Evolutionary conservation across 30 jellyfish, hydroid and myxozoan genomes (phyloP).

Genomic region (Turritopsis dohrnii): DNA sequence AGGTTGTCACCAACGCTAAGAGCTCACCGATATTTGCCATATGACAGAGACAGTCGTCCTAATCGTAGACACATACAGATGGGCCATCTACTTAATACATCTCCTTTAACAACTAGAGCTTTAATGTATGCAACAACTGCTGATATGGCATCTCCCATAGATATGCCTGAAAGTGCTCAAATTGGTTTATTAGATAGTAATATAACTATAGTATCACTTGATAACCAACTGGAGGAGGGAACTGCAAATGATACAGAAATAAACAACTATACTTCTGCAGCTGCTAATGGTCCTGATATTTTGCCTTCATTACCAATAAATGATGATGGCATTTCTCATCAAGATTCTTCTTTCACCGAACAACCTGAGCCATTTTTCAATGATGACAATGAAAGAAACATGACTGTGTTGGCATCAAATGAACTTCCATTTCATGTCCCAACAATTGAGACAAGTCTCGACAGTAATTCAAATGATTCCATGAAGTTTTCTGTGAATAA

Average conservation of each 20-base stretch:
- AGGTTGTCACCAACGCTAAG: slow-evolving; percentile 16
- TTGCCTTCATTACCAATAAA: not conserved
- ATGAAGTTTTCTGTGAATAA: not conserved
- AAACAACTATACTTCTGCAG: not conserved
- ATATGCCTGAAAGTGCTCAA: slow-evolving; percentile 15
- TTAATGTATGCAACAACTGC: not conserved
- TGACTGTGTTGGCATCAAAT: not conserved
- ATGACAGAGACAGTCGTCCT: not conserved
- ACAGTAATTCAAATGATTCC: not conserved
- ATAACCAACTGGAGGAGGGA: not conserved
- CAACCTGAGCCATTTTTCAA: not conserved
- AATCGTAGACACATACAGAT: slow-evolving; percentile 10
- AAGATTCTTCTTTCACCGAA: not conserved
- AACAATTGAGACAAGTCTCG: not conserved
- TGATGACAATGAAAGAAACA: not conserved
- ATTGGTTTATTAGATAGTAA: slow-evolving; percentile 9
- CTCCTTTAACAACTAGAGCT: not conserved
- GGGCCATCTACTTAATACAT: slow-evolving; percentile 5
- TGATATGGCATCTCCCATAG: not conserved
- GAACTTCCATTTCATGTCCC: not conserved
- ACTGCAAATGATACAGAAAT: not conserved
- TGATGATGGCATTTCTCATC: too few relatives aligned
- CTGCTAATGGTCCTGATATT: not conserved
- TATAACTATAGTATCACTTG: slow-evolving; percentile 19
- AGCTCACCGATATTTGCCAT: not conserved